Evolutionary conservation across 2,113 vertebrate species (phyloP), one percentile per base, ranked within the genome.

Genomic region (Casuarius casuarius): DNA sequence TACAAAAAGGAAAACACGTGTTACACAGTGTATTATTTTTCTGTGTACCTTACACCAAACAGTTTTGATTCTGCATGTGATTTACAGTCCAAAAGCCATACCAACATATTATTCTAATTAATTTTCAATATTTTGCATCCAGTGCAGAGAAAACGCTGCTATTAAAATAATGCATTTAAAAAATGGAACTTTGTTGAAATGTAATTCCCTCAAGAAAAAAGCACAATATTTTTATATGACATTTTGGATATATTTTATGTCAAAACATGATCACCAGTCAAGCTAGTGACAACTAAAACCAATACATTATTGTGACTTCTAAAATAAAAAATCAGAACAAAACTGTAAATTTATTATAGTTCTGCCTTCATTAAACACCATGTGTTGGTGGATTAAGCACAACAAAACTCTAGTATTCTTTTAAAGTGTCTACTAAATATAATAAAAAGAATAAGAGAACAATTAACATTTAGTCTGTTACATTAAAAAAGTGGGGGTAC

Each of bases 401-500:
- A 99, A 98, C 97, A 98, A 98, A 99, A 97, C 96, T 95, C 97
- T 97, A 98, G 94, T 98, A 97, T 98, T 98, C 97, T 98, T 98
- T 97, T 95, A 99, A 98, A 98, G 98, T 97, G 97, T 98, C 98
- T 99, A 99, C 98, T 98, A 99, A 99, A 99, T 97, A 98, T 98
- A 98, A 98, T 91, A 98, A 98, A 98, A 98, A 98, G 96, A 98
- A 98, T 95, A 98, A 97, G 97, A 98, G 98, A 98, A 97, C 97
- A 97, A 97, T 96, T 96, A 97, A 97, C 97, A 96, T 98, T 97
- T 98, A 98, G 98, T 97, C 91, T 97, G 97, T 98, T 98, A 98
- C 98, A 95, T 97, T 97, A 98, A 98, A 99, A 99, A 98, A 98
- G 95, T 94, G 65, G 96, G 83, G 97, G 96, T 97, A 98, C 97